phyloP scores from a whole-genome alignment of 2,113 vertebrate species.

The Gadus chalcogrammus region DNA sequence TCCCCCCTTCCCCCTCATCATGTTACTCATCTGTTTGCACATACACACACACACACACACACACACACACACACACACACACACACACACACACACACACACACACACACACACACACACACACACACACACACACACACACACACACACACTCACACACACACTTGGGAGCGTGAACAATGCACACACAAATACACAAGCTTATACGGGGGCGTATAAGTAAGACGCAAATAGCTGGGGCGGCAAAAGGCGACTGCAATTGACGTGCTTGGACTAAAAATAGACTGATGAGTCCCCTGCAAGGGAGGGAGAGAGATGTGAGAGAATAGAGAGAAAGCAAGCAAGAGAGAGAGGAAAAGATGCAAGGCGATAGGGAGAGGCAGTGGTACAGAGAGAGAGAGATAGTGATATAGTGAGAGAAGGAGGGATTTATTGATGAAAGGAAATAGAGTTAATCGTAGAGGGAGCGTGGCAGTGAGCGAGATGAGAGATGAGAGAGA shows the following conservation, averaged over 20 bases:
- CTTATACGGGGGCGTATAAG: conserved; percentile 11
- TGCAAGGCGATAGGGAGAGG: neutral
- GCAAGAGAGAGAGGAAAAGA: conserved; percentile 8
- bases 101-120: no score
- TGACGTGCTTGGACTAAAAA: conserved; percentile 33
- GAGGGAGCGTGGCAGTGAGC: conserved; percentile 6
- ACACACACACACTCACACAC: neutral
- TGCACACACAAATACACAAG: neutral
- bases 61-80: neutral
- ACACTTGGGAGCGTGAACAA: neutral
- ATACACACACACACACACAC: conserved; percentile 3
- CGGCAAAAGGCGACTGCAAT: conserved; percentile 27
- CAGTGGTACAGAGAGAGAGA: conserved; percentile 10
- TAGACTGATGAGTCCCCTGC: conserved; percentile 32
- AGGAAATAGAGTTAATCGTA: neutral
- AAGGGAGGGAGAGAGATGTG: conserved; percentile 9
- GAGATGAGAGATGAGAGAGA: neutral
- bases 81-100: no score
- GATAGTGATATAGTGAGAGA: neutral
- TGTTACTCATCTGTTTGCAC: conserved; percentile 25
- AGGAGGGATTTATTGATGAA: neutral
- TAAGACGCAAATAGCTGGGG: conserved; percentile 21
- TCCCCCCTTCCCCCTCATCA: conserved; percentile 21
- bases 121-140: no score
- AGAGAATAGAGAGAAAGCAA: conserved; percentile 3